These are phyloP conservation scores for Orcinus orca DNA, from an alignment of 2,113 vertebrate genomes.

Conservation along the genomic window DNA sequence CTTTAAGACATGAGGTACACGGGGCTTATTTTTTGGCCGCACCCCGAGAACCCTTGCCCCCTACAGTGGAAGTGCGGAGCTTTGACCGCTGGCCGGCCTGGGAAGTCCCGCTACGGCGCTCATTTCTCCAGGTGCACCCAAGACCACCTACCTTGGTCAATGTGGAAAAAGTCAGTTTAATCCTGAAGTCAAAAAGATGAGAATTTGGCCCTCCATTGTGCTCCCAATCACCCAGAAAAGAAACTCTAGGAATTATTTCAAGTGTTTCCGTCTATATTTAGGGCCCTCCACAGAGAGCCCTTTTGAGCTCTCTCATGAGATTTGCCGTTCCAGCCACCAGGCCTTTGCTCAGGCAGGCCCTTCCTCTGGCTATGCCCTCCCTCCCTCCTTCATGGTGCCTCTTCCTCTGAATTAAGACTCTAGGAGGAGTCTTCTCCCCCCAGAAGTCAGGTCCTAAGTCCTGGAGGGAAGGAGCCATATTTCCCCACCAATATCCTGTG, in stretches of 20 bases:
- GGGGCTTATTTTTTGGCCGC: background rate
- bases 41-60: no score
- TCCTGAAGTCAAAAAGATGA: slow-evolving; percentile 50
- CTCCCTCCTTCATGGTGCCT: background rate
- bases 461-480: background rate
- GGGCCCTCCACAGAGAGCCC: background rate
- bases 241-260: background rate
- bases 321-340: background rate
- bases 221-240: background rate
- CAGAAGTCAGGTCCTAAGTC: background rate
- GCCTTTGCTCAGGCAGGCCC: rapidly evolving
- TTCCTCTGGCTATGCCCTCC: background rate
- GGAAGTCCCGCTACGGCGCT: background rate
- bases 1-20: background rate
- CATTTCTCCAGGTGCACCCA: background rate
- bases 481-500: background rate
- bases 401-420: background rate
- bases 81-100: no score
- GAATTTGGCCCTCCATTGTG: background rate
- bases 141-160: slow-evolving; percentile 65
- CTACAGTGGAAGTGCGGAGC: no score
- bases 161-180: slow-evolving; percentile 60
- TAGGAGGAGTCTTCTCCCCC: background rate
- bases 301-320: background rate
- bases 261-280: background rate